Conservation (phyloP, 2,113 vertebrate species). For the Xiphophorus couchianus region DNA sequence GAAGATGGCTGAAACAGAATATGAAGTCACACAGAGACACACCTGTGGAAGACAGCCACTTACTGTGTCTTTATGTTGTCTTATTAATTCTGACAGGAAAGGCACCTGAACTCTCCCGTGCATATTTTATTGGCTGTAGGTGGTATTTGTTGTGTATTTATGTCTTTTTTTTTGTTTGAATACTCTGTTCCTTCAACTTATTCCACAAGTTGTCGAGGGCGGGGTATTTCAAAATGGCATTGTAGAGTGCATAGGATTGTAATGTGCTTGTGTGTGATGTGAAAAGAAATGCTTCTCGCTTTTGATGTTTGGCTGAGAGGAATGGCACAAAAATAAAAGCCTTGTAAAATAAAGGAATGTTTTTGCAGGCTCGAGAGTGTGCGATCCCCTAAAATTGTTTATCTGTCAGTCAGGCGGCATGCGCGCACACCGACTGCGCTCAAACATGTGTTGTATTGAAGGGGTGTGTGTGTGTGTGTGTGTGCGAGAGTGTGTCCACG, state of each 20-base stretch:
- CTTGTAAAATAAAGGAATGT: constrained; percentile 60
- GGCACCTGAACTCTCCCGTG: constrained; percentile 57
- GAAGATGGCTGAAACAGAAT: constrained; percentile 34
- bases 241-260: constrained; percentile 51
- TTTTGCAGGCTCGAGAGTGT: constrained; percentile 58
- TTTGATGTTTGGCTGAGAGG: constrained; percentile 71
- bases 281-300: constrained; percentile 44
- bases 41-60: constrained; percentile 58
- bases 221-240: constrained; percentile 63
- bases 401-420: constrained; percentile 64
- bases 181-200: constrained; percentile 51
- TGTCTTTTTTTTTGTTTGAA: constrained; percentile 53
- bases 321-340: constrained; percentile 70
- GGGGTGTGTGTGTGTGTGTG: constrained; percentile 2
- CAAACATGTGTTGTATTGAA: constrained; percentile 44
- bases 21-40: constrained; percentile 55
- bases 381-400: constrained; percentile 56
- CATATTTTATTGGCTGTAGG: constrained; percentile 72
- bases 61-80: constrained; percentile 20
- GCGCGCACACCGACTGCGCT: constrained; percentile 43
- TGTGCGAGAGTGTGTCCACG: constrained; percentile 48
- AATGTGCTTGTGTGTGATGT: constrained; percentile 65
- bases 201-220: constrained; percentile 69
- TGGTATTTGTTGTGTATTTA: constrained; percentile 73
- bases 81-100: constrained; percentile 71